Evolutionary conservation across 2,888 invertebrate genomes (phyloP).

Genomic region (Acanthosoma haemorrhoidale): DNA sequence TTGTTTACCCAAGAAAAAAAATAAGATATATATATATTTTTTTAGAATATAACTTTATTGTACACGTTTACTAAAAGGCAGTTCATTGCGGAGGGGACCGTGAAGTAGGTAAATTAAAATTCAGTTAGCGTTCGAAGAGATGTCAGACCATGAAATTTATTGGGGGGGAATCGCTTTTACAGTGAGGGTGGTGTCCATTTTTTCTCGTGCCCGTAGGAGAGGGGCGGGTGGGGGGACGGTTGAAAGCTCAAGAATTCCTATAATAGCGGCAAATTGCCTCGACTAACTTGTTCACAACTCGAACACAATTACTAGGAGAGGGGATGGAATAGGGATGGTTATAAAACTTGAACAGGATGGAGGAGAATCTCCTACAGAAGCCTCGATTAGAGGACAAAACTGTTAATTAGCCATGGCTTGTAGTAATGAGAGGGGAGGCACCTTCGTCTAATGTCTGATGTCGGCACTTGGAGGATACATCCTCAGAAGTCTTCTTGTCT

Average conservation of each 20-base stretch:
- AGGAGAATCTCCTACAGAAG: not conserved
- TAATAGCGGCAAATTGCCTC: constrained; percentile 28
- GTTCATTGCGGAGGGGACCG: not conserved
- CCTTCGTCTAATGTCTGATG: too few species aligned
- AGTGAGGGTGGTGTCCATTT: not conserved
- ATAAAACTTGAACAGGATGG: constrained; percentile 13
- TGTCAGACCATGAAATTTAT: not conserved
- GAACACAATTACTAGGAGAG: constrained; percentile 18
- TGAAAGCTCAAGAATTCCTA: constrained; percentile 29
- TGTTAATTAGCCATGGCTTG: not conserved
- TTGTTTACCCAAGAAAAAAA: too few species aligned
- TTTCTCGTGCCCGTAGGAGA: not conserved
- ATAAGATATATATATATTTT: too few species aligned
- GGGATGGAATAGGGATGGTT: not conserved
- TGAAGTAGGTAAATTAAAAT: not conserved
- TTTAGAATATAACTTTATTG: too few species aligned
- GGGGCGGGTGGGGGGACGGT: not conserved
- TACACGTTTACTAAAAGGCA: not conserved
- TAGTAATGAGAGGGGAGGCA: not conserved
- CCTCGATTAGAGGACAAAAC: constrained; percentile 13
- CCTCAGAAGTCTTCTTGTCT: too few species aligned
- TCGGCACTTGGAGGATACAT: too few species aligned
- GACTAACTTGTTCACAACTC: constrained; percentile 26
- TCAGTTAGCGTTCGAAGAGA: not conserved
- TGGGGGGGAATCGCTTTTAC: constrained; percentile 3